Conservation (phyloP, 92 coral and sea anemone species). For the Nematostella vectensis region DNA sequence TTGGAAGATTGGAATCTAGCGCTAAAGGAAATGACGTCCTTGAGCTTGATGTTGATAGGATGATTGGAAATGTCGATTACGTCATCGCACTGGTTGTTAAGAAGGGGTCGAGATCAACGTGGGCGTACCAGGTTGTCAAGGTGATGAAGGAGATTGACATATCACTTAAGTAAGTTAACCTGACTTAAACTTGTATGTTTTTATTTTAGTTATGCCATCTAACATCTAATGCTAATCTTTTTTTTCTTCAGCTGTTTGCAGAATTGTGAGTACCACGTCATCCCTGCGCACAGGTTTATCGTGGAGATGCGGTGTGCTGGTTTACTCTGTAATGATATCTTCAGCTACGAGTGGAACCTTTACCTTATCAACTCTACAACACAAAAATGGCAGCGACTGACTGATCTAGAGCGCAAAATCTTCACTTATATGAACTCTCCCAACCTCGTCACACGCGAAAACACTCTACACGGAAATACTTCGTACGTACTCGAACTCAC, state of each 20-base stretch:
- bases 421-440: conserved; percentile 74
- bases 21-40: conserved; percentile 17
- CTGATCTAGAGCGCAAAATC: conserved; percentile 31
- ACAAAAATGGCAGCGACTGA: conserved; percentile 31
- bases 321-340: conserved; percentile 34
- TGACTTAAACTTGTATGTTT: neutral
- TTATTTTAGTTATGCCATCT: neutral
- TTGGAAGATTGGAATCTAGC: conserved; percentile 43
- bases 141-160: conserved; percentile 53
- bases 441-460: conserved; percentile 48
- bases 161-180: conserved; percentile 32
- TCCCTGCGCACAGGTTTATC: conserved; percentile 52
- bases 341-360: conserved; percentile 40
- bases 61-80: conserved; percentile 51
- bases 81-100: conserved; percentile 37
- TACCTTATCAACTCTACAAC: conserved; percentile 11
- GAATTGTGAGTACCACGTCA: conserved; percentile 53
- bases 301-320: conserved; percentile 52
- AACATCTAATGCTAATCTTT: neutral
- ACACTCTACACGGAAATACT: conserved; percentile 45
- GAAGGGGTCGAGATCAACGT: conserved; percentile 22
- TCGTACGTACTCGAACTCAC: conserved; percentile 40
- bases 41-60: conserved; percentile 46
- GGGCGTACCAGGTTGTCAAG: conserved; percentile 27
- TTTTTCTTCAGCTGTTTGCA: conserved; percentile 45